Conservation (phyloP, 2,113 vertebrate genomes). For the Corynorhinus townsendii region DNA sequence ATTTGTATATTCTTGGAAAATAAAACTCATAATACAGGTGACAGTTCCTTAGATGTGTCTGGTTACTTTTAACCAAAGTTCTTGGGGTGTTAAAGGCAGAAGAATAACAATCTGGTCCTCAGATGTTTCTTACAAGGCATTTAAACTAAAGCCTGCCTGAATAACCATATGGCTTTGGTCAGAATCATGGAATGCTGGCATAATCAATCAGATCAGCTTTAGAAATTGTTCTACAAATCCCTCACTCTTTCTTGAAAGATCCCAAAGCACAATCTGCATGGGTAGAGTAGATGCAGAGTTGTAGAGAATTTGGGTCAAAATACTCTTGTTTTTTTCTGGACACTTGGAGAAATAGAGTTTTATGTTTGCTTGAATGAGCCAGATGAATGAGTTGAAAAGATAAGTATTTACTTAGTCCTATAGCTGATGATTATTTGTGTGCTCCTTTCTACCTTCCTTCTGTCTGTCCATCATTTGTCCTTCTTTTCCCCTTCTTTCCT, state of each 20-base stretch:
- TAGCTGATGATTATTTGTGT: neutral
- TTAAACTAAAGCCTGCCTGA: constrained; percentile 39
- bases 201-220: constrained; percentile 30
- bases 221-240: neutral
- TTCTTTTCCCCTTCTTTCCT: neutral
- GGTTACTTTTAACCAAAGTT: constrained; percentile 25
- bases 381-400: neutral
- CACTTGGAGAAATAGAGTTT: neutral
- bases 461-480: neutral
- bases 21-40: neutral
- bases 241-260: neutral
- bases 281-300: neutral
- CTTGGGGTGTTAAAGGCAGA: constrained; percentile 2
- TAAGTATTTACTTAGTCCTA: neutral
- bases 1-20: neutral
- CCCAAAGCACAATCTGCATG: neutral
- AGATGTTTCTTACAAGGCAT: constrained; percentile 42
- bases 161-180: neutral
- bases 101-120: constrained; percentile 35
- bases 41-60: neutral
- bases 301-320: neutral
- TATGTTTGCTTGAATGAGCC: neutral
- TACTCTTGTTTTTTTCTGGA: neutral
- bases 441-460: neutral
- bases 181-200: constrained; percentile 34